A percentile compares a stretch with the other conserved stretches of the same genome.
phyloP scores from a whole-genome alignment of 1,140 invertebrate genomes.

The Zelostemma sp. region DNA sequence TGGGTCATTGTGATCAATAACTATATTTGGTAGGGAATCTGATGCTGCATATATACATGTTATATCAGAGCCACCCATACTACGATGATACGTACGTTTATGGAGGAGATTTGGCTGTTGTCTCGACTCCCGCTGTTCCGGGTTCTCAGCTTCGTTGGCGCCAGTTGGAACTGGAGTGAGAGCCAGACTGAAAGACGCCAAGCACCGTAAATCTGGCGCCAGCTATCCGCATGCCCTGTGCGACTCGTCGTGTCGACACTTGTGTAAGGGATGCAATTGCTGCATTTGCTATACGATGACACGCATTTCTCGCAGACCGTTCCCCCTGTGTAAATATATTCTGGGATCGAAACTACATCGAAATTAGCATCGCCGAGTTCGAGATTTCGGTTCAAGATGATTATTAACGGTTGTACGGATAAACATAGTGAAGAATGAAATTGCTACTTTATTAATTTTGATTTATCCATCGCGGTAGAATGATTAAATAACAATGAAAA shows the following conservation, averaged over 20 bases:
- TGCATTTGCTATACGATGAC: not conserved
- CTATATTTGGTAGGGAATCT: not conserved
- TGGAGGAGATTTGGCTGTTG: slow-evolving; percentile 7
- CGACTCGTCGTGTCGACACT: not conserved
- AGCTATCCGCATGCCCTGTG: slow-evolving; percentile 1
- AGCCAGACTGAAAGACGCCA: slow-evolving; percentile 13
- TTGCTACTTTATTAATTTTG: too few relatives aligned
- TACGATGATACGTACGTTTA: not conserved
- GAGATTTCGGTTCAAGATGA: too few relatives aligned
- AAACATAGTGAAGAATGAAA: too few relatives aligned
- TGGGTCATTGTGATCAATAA: not conserved
- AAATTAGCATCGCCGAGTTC: too few relatives aligned
- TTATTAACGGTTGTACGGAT: too few relatives aligned
- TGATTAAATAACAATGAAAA: too few relatives aligned
- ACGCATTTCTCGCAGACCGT: not conserved
- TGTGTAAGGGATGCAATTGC: not conserved
- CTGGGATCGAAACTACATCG: too few relatives aligned
- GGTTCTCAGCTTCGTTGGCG: slow-evolving; percentile 11
- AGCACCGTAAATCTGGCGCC: slow-evolving; percentile 12
- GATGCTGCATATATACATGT: not conserved
- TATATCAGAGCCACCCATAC: not conserved
- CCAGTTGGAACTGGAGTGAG: slow-evolving; percentile 9
- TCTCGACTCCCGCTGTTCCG: slow-evolving; percentile 4
- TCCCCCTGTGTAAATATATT: too few relatives aligned
- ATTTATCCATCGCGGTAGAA: too few relatives aligned